Percentiles rank a stretch among this genome's conserved stretches.
Conservation (phyloP, 2,888 invertebrate species). For the Ochropleura leucogaster region DNA sequence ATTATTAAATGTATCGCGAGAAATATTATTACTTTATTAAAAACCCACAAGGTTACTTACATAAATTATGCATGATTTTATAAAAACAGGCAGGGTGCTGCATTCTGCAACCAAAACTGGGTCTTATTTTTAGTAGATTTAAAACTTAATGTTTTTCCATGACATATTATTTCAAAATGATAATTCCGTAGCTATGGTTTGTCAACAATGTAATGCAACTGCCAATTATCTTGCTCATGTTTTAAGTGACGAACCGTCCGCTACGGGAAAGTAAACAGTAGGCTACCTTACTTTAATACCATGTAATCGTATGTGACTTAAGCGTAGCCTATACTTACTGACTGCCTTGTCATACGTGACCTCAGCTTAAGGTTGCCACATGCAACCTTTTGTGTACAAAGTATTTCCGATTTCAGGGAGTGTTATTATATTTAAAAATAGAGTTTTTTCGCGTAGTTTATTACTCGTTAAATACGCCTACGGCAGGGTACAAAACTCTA, state of each 20-base stretch:
- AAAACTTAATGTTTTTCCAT: background rate
- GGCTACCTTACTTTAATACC: slow-evolving; percentile 15
- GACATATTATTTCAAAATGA: background rate
- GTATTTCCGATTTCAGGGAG: background rate
- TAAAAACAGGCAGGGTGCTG: background rate
- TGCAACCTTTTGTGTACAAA: background rate
- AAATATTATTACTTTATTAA: background rate
- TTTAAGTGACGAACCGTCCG: background rate
- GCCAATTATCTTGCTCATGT: slow-evolving; percentile 1
- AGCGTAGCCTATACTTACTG: slow-evolving; percentile 38
- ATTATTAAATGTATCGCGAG: background rate
- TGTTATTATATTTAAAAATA: background rate
- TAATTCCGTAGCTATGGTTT: background rate
- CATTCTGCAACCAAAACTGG: background rate
- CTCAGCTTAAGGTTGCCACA: slow-evolving; percentile 22
- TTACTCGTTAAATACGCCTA: background rate
- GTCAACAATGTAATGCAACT: background rate
- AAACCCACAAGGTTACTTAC: background rate
- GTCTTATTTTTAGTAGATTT: background rate
- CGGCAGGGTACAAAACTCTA: background rate
- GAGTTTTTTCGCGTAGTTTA: background rate
- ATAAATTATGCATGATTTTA: background rate
- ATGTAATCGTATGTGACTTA: slow-evolving; percentile 30
- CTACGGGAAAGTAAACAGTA: slow-evolving; percentile 9
- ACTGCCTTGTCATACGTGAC: slow-evolving; percentile 34